Evolutionary conservation across 2,888 invertebrate genomes (phyloP).

Genomic region (Tenthredo mesomela): DNA sequence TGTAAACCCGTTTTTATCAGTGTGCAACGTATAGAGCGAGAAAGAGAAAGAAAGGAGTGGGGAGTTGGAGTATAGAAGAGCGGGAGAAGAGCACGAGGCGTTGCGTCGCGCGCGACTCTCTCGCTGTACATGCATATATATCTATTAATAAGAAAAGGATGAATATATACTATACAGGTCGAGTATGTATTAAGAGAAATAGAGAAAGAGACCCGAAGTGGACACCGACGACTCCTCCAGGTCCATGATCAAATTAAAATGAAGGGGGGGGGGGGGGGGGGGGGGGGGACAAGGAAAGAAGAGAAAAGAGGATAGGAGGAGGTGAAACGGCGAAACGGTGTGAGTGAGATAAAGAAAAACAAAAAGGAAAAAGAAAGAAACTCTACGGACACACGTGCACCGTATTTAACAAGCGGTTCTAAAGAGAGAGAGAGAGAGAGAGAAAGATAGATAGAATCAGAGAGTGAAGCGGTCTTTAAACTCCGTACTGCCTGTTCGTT

Average conservation of each 20-base stretch:
- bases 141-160: not conserved
- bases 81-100: slow-evolving; percentile 1
- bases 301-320: not conserved
- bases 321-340: not conserved
- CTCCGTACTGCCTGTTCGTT: no score
- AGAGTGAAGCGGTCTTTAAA: not conserved
- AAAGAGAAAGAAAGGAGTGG: not conserved
- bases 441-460: not conserved
- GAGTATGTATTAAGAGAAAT: not conserved
- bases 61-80: no score
- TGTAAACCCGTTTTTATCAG: slow-evolving; percentile 25
- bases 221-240: not conserved
- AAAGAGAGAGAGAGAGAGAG: not conserved
- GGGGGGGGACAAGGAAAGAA: not conserved
- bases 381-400: slow-evolving; percentile 12
- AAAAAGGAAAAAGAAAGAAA: not conserved
- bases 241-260: not conserved
- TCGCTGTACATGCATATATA: not conserved
- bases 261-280: not conserved
- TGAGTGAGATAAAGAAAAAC: not conserved
- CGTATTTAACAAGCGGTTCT: slow-evolving; percentile 10
- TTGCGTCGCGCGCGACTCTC: slow-evolving; percentile 20
- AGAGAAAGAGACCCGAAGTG: not conserved
- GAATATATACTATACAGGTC: not conserved
- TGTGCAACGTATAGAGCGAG: not conserved